These are phyloP conservation scores for Xestobium rufovillosum DNA, from an alignment of 2,888 invertebrate species.

Conservation along the genomic window DNA sequence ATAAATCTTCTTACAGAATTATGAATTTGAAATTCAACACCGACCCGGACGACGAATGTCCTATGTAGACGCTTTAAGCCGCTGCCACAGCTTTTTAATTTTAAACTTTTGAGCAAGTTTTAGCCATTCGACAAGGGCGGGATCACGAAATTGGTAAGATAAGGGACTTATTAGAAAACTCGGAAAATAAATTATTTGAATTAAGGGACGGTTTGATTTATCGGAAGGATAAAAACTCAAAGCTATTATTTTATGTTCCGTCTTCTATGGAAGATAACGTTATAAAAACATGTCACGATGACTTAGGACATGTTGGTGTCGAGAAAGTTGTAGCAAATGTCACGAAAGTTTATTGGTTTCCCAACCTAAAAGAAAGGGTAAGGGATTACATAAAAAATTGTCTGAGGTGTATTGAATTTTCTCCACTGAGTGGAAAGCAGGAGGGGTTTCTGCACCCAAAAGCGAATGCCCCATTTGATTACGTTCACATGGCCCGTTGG, in stretches of 20 bases:
- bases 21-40: conserved; percentile 21
- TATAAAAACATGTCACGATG: conserved; percentile 23
- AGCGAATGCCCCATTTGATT: conserved; percentile 19
- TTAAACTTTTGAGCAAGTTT: conserved; percentile 21
- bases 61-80: conserved; percentile 32
- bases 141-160: conserved; percentile 18
- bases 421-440: conserved; percentile 15
- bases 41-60: conserved; percentile 22
- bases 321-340: conserved; percentile 25
- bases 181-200: conserved; percentile 14
- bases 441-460: conserved; percentile 9
- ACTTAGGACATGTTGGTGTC: conserved; percentile 26
- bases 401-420: conserved; percentile 23
- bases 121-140: conserved; percentile 15
- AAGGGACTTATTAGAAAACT: conserved; percentile 16
- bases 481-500: conserved; percentile 22
- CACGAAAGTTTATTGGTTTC: conserved; percentile 27
- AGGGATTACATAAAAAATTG: conserved; percentile 22
- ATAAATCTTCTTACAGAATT: conserved; percentile 28
- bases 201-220: conserved; percentile 21
- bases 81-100: conserved; percentile 21
- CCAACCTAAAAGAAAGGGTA: conserved; percentile 22
- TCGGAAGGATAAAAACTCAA: conserved; percentile 6
- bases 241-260: conserved; percentile 15
- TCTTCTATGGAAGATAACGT: conserved; percentile 21